These are phyloP conservation scores for Leucophora obtusa DNA, from an alignment of 2,888 invertebrate genomes.

Conservation along the genomic window DNA sequence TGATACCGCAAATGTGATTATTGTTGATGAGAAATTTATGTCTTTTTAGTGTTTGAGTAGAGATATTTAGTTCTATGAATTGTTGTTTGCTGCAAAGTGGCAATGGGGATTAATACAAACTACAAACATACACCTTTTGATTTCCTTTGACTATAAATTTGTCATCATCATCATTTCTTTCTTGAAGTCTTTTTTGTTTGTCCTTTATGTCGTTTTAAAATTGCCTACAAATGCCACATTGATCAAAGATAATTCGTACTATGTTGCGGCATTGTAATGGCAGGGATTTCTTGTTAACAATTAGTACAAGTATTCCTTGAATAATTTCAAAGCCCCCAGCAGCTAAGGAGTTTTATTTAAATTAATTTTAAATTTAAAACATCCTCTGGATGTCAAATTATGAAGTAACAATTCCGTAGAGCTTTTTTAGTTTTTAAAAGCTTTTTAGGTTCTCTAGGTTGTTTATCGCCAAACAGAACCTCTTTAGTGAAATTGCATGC, in stretches of 20 bases:
- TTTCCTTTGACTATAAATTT: slow-evolving; percentile 55
- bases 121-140: slow-evolving; percentile 7
- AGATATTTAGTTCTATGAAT: slow-evolving; percentile 43
- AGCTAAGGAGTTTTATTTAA: neutral
- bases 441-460: slow-evolving; percentile 50
- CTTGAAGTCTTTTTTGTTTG: slow-evolving; percentile 6
- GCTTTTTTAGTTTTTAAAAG: slow-evolving; percentile 38
- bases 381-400: slow-evolving; percentile 38
- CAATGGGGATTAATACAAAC: neutral
- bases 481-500: neutral
- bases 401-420: slow-evolving; percentile 9
- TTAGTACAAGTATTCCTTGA: slow-evolving; percentile 32
- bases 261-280: slow-evolving; percentile 19
- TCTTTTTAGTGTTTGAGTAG: slow-evolving; percentile 27
- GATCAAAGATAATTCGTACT: slow-evolving; percentile 53
- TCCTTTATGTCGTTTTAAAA: neutral
- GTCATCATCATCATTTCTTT: slow-evolving; percentile 51
- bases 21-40: slow-evolving; percentile 51
- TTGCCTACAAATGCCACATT: slow-evolving; percentile 55
- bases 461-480: slow-evolving; percentile 23
- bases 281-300: slow-evolving; percentile 41
- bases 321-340: neutral
- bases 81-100: slow-evolving; percentile 13
- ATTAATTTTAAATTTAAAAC: neutral
- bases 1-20: slow-evolving; percentile 45